Evolutionary conservation across 2,888 invertebrate species (phyloP).

Genomic region (Amiota minor): DNA sequence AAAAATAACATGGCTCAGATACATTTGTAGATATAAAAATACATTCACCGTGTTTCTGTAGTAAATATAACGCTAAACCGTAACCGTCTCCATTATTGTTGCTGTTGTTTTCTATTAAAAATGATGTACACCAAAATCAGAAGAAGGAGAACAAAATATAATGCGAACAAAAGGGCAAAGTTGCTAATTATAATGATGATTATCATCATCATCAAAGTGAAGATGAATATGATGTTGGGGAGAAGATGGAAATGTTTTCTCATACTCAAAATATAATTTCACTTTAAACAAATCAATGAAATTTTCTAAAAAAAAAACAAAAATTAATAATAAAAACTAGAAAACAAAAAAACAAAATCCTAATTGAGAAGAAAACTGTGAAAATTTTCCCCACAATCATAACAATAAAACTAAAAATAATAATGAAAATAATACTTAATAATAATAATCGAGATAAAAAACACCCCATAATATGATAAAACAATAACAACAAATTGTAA

Average conservation of each 20-base stretch:
- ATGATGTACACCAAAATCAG: not conserved
- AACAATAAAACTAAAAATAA: not conserved
- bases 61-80: too few species aligned
- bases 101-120: not conserved
- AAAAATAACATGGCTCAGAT: not conserved
- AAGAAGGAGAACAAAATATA: too few species aligned
- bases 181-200: too few species aligned
- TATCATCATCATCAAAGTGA: too few species aligned
- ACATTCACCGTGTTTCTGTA: too few species aligned
- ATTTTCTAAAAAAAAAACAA: not conserved
- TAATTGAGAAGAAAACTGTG: constrained; percentile 26
- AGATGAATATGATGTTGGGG: too few species aligned
- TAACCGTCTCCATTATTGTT: too few species aligned
- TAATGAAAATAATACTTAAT: constrained; percentile 21
- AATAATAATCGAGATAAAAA: constrained; percentile 7
- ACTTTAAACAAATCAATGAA: constrained; percentile 18
- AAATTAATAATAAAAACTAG: not conserved
- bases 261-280: constrained; percentile 7
- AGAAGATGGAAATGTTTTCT: too few species aligned
- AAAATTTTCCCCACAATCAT: constrained; percentile 9
- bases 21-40: too few species aligned
- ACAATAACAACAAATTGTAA: not conserved
- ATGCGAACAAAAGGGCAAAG: too few species aligned
- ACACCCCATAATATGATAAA: not conserved
- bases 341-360: not conserved